A percentile compares a stretch with the other conserved stretches of the same genome.
phyloP scores from a whole-genome alignment of 2,113 vertebrate species.

The Hylia prasina region DNA sequence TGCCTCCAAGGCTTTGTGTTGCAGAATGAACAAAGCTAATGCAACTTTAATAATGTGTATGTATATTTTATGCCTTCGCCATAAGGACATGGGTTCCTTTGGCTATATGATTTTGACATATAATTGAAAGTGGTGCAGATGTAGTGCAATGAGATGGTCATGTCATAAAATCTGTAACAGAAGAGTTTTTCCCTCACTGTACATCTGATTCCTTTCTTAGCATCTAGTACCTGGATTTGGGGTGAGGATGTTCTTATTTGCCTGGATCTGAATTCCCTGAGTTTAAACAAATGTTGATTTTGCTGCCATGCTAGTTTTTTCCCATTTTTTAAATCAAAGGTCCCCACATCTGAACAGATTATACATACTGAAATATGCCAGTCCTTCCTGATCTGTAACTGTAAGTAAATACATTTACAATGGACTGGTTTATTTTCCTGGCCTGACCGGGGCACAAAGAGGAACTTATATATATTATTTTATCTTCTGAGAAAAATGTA shows the following conservation, averaged over 20 bases:
- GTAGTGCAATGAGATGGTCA: not conserved
- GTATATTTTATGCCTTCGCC: conserved; percentile 40
- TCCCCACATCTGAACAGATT: not conserved
- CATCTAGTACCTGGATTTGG: not conserved
- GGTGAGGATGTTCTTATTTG: not conserved
- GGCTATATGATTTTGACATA: conserved; percentile 14
- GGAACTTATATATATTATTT: not conserved
- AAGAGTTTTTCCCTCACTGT: not conserved
- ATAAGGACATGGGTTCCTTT: conserved; percentile 17
- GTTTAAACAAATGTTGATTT: not conserved
- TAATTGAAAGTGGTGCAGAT: not conserved
- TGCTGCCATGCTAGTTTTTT: not conserved
- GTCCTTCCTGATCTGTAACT: not conserved
- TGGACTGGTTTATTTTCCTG: not conserved
- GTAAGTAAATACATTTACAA: not conserved
- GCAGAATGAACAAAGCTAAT: conserved; percentile 38
- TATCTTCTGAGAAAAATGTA: not conserved
- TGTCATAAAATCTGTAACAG: not conserved
- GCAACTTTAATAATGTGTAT: conserved; percentile 45
- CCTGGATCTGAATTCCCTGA: not conserved
- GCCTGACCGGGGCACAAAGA: not conserved
- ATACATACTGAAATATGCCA: not conserved
- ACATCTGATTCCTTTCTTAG: not conserved
- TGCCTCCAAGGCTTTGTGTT: conserved; percentile 18
- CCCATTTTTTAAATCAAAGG: not conserved